Percentiles rank a stretch among this genome's conserved stretches.
Conservation (phyloP, 1,140 invertebrate genomes). For the Aricia agestis region DNA sequence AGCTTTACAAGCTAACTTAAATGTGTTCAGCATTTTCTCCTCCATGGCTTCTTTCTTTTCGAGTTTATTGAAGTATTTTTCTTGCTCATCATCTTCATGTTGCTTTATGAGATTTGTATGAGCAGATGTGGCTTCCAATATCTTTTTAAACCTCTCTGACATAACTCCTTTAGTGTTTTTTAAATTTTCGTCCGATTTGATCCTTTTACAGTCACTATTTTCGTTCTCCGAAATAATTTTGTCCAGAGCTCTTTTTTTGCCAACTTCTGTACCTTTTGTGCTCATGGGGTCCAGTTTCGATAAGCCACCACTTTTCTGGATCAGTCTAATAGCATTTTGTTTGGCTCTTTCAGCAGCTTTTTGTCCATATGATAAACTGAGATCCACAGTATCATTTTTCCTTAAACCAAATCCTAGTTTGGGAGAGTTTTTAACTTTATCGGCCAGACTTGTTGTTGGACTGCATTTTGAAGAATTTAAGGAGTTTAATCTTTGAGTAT, state of each 20-base stretch:
- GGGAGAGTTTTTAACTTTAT: slow-evolving; percentile 52
- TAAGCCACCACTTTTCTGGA: slow-evolving; percentile 80
- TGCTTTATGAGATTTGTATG: slow-evolving; percentile 86
- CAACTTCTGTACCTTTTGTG: slow-evolving; percentile 75
- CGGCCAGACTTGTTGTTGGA: slow-evolving; percentile 43
- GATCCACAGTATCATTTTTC: slow-evolving; percentile 77
- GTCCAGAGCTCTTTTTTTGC: slow-evolving; percentile 76
- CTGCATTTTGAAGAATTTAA: slow-evolving; percentile 55
- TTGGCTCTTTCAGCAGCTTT: slow-evolving; percentile 78
- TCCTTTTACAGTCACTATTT: slow-evolving; percentile 64
- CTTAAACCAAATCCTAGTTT: slow-evolving; percentile 61
- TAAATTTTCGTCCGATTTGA: slow-evolving; percentile 70
- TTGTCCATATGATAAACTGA: slow-evolving; percentile 78
- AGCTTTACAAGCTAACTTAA: slow-evolving; percentile 90
- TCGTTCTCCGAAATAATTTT: slow-evolving; percentile 59
- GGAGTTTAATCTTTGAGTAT: slow-evolving; percentile 78
- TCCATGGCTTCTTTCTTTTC: slow-evolving; percentile 95
- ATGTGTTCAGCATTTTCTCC: slow-evolving; percentile 92
- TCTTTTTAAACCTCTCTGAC: slow-evolving; percentile 84
- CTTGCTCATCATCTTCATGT: slow-evolving; percentile 84
- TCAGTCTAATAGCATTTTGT: slow-evolving; percentile 81
- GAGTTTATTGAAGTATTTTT: slow-evolving; percentile 91
- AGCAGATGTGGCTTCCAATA: slow-evolving; percentile 86
- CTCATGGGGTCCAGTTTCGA: slow-evolving; percentile 83
- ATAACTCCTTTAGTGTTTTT: slow-evolving; percentile 67